These are phyloP conservation scores for Rhagoletis zephyria DNA, from an alignment of 1,140 invertebrate species.

Conservation along the genomic window DNA sequence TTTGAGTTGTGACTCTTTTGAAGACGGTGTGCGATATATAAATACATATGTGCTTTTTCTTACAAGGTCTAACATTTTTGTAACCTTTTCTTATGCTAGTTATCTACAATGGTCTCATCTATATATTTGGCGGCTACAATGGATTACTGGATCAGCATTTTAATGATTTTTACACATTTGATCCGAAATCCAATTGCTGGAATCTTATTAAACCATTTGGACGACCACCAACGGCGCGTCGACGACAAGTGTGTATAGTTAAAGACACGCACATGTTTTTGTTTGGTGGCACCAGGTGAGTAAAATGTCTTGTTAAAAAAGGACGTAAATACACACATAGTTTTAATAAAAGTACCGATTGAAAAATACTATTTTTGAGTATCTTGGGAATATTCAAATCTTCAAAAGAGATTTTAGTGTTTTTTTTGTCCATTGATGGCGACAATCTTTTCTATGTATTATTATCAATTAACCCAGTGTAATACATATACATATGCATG, in stretches of 20 bases:
- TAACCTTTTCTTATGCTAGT: conserved; percentile 76
- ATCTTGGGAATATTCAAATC: too few species aligned
- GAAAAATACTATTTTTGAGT: too few species aligned
- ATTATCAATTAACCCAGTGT: not conserved
- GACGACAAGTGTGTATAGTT: conserved; percentile 85
- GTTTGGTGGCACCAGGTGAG: conserved; percentile 88
- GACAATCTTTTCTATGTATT: not conserved
- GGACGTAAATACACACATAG: too few species aligned
- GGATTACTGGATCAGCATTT: conserved; percentile 83
- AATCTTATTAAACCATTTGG: conserved; percentile 77
- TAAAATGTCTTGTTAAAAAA: not conserved
- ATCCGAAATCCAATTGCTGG: conserved; percentile 79
- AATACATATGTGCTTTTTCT: not conserved
- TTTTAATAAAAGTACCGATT: too few species aligned
- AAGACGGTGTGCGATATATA: too few species aligned
- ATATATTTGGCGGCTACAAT: conserved; percentile 92
- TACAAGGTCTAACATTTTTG: conserved; percentile 21
- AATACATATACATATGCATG: too few species aligned
- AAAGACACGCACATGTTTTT: conserved; percentile 82
- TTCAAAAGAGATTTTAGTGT: too few species aligned
- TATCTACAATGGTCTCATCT: conserved; percentile 83
- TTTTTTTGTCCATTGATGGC: too few species aligned
- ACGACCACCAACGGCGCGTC: conserved; percentile 78
- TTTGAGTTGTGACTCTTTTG: too few species aligned
- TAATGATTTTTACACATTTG: conserved; percentile 86